phyloP scores from a whole-genome alignment of 2,113 vertebrate genomes.

The Petaurus breviceps region DNA sequence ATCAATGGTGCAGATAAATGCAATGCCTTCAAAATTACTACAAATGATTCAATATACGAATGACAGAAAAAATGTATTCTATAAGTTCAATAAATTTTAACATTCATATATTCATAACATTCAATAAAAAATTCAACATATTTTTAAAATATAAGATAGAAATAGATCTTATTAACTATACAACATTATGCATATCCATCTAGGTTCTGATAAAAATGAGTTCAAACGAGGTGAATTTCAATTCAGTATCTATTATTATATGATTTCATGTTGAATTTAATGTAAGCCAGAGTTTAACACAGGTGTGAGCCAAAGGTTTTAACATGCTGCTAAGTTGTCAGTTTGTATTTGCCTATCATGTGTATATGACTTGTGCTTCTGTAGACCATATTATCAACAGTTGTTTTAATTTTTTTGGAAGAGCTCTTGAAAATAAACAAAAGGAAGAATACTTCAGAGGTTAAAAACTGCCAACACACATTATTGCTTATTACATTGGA shows the following conservation, averaged over 20 bases:
- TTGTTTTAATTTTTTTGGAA: neutral
- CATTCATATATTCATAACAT: no score
- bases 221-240: neutral
- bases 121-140: slow-evolving; percentile 83
- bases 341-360: neutral
- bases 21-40: neutral
- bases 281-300: neutral
- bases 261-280: neutral
- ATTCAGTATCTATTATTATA: neutral
- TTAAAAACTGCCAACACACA: neutral
- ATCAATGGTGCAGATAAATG: neutral
- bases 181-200: slow-evolving; percentile 87
- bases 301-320: neutral
- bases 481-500: neutral
- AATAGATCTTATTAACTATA: slow-evolving; percentile 81
- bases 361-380: neutral
- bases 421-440: neutral
- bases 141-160: slow-evolving; percentile 82
- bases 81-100: slow-evolving; percentile 41
- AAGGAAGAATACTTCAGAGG: neutral
- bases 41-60: neutral
- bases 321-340: neutral
- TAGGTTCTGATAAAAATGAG: neutral
- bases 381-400: neutral
- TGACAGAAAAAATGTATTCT: neutral